Conservation (phyloP, 2,113 vertebrate genomes). For the Pogonocichla stellata region DNA sequence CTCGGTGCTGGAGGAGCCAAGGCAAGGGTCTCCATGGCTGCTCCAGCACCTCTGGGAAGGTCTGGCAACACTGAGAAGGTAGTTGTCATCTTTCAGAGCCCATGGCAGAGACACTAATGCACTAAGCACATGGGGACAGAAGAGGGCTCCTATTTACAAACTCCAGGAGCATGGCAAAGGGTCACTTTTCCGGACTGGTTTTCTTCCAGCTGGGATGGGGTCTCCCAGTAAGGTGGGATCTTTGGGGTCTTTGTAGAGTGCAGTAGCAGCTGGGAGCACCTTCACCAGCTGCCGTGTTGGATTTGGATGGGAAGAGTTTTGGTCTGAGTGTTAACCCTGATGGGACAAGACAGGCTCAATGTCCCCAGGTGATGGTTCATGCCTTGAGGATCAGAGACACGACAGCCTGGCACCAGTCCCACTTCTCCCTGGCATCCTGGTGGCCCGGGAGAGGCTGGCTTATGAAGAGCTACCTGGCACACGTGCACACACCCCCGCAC, state of each 20-base stretch:
- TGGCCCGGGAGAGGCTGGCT: not conserved
- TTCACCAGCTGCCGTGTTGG: rapidly evolving
- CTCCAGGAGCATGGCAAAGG: not conserved
- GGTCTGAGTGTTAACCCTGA: not conserved
- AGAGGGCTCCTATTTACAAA: not conserved
- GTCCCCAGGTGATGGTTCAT: not conserved
- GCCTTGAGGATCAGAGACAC: not conserved
- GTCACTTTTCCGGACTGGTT: not conserved
- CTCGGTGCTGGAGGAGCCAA: not conserved
- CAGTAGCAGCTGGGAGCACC: not conserved
- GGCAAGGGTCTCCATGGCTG: not conserved
- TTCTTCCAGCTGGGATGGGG: not conserved
- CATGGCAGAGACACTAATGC: not conserved
- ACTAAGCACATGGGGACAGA: not conserved
- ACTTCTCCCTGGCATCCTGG: not conserved
- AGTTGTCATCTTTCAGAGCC: not conserved
- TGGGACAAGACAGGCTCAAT: not conserved
- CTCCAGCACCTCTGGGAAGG: not conserved
- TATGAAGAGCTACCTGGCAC: not conserved
- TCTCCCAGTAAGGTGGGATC: not conserved
- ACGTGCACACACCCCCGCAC: not conserved
- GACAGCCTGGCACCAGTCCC: not conserved
- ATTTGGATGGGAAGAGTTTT: not conserved
- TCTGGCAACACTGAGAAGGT: not conserved
- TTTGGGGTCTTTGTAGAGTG: not conserved